Percentiles rank a stretch among this genome's conserved stretches.
Conservation (phyloP, 2,888 invertebrate genomes). For the Rhodophaea formosa region DNA sequence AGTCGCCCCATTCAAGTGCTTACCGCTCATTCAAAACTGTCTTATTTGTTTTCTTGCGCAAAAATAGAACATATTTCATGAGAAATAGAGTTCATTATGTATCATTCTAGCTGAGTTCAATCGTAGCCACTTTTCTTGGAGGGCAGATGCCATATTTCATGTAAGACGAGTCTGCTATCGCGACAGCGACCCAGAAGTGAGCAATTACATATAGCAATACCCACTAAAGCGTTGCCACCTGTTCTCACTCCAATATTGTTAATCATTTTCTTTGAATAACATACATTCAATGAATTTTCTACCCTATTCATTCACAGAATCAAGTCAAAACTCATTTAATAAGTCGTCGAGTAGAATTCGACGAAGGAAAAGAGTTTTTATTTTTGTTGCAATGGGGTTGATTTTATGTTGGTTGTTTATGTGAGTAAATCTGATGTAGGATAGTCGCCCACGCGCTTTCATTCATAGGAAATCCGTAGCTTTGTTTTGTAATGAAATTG, state of each 20-base stretch:
- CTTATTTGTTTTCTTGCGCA: background rate
- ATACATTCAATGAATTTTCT: conserved; percentile 30
- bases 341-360: background rate
- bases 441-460: conserved; percentile 73
- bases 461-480: conserved; percentile 67
- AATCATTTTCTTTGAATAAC: conserved; percentile 50
- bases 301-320: conserved; percentile 26
- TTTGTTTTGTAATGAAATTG: conserved; percentile 77
- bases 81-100: background rate
- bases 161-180: conserved; percentile 54
- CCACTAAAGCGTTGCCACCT: conserved; percentile 67
- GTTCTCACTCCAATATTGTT: conserved; percentile 64
- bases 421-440: conserved; percentile 48
- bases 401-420: conserved; percentile 30
- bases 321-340: conserved; percentile 34
- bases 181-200: conserved; percentile 57
- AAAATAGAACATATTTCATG: background rate
- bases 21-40: conserved; percentile 20
- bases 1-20: conserved; percentile 20
- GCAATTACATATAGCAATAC: conserved; percentile 70
- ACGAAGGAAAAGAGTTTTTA: conserved; percentile 37
- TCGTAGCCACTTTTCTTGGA: conserved; percentile 30
- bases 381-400: conserved; percentile 29
- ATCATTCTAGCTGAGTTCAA: conserved; percentile 3
- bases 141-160: conserved; percentile 53